phyloP scores from a whole-genome alignment of 2,797 vertebrate genomes.

The Gadopsis marmoratus region DNA sequence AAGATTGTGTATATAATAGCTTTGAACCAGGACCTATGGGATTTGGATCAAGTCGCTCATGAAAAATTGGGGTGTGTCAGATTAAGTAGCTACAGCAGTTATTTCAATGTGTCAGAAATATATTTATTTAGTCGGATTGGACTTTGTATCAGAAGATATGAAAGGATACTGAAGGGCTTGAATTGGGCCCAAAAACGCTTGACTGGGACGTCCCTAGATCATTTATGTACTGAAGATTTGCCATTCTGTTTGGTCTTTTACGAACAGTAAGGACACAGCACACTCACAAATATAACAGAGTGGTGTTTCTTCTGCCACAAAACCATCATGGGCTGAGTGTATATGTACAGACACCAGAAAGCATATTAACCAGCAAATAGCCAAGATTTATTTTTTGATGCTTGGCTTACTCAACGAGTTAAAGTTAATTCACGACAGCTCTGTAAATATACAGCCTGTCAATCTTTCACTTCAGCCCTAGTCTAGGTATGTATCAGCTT shows the following conservation, averaged over 20 bases:
- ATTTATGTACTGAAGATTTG: not conserved
- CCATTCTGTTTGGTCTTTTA: not conserved
- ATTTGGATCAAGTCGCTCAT: no score
- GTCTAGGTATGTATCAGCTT: not conserved
- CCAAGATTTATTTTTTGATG: no score
- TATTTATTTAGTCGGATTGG: not conserved
- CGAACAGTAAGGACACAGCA: not conserved
- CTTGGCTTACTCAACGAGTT: no score
- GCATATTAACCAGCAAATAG: not conserved
- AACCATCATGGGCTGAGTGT: not conserved
- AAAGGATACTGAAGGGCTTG: no score
- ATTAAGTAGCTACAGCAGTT: no score
- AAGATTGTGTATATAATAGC: not conserved
- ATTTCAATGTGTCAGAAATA: no score
- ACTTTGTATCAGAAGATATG: no score
- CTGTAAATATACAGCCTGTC: not conserved
- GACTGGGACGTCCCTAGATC: no score
- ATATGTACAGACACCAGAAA: not conserved
- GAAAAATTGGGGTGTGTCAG: no score
- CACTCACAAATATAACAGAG: not conserved
- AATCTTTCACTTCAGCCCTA: not conserved
- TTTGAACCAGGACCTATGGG: not conserved
- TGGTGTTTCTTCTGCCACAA: not conserved
- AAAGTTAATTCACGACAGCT: not conserved
- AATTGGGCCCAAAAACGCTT: no score